These are phyloP conservation scores for Sebastes minor DNA, from an alignment of 2,797 vertebrate genomes.

Conservation along the genomic window DNA sequence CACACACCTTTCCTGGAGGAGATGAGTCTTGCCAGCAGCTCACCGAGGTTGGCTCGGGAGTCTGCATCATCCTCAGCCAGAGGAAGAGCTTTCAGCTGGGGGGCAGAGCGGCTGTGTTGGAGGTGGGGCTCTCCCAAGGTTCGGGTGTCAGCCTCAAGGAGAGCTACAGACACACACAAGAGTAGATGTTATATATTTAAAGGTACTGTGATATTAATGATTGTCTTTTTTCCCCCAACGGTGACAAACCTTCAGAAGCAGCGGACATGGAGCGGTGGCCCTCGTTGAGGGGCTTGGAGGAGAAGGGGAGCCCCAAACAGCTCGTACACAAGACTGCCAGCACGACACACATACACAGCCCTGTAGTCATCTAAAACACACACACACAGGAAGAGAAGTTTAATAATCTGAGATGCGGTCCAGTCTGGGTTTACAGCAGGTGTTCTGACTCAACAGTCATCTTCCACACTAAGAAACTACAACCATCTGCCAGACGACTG, in stretches of 20 bases:
- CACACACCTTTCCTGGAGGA: slow-evolving; percentile 89
- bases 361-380: slow-evolving; percentile 69
- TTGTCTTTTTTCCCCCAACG: not conserved
- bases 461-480: slow-evolving; percentile 11
- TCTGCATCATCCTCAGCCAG: slow-evolving; percentile 76
- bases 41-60: slow-evolving; percentile 85
- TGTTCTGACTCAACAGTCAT: not conserved
- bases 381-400: not conserved
- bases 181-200: not conserved
- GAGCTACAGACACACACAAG: slow-evolving; percentile 34
- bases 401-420: not conserved
- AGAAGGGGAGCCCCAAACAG: slow-evolving; percentile 84
- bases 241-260: slow-evolving; percentile 70
- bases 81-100: slow-evolving; percentile 76
- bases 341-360: slow-evolving; percentile 87
- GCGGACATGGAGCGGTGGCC: slow-evolving; percentile 60
- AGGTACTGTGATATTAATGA: not conserved
- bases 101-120: slow-evolving; percentile 77
- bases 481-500: slow-evolving; percentile 22
- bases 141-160: slow-evolving; percentile 49
- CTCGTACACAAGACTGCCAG: slow-evolving; percentile 85
- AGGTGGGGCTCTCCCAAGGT: slow-evolving; percentile 59
- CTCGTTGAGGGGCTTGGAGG: slow-evolving; percentile 62
- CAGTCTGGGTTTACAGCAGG: not conserved
- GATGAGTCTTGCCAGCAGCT: slow-evolving; percentile 91